phyloP scores from a whole-genome alignment of 2,888 invertebrate species.

The Tetrapedia diversipes region DNA sequence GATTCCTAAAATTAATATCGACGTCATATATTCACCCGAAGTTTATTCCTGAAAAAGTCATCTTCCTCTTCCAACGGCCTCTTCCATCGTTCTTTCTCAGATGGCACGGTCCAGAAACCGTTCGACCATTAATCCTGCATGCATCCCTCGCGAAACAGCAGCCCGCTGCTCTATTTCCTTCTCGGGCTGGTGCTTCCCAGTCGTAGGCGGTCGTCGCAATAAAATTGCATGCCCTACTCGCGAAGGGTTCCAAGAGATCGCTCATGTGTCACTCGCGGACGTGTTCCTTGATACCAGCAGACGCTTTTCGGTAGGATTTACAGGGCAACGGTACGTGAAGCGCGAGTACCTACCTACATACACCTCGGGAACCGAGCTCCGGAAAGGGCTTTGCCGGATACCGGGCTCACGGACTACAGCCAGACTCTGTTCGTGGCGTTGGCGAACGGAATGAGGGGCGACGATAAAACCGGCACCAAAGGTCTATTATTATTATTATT shows the following conservation, averaged over 20 bases:
- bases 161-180: neutral
- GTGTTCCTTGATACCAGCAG: conserved; percentile 64
- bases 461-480: conserved; percentile 69
- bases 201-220: conserved; percentile 35
- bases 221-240: conserved; percentile 44
- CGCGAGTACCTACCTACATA: too few species aligned
- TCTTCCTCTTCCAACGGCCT: too few species aligned
- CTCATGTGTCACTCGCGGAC: conserved; percentile 56
- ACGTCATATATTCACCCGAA: neutral
- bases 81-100: neutral
- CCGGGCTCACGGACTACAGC: conserved; percentile 43
- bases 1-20: too few species aligned
- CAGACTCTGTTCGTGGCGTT: conserved; percentile 19
- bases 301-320: conserved; percentile 65
- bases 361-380: conserved; percentile 43
- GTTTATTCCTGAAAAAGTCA: neutral
- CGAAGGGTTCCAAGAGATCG: conserved; percentile 49
- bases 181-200: neutral
- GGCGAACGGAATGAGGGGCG: conserved; percentile 32
- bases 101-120: conserved; percentile 1
- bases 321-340: conserved; percentile 59
- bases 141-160: conserved; percentile 2
- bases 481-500: too few species aligned
- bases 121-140: conserved; percentile 19
- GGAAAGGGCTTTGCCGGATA: conserved; percentile 48